A percentile compares a stretch with the other conserved stretches of the same genome.
These are phyloP conservation scores for Apis laboriosa DNA, from an alignment of 1,140 invertebrate genomes.

Conservation along the genomic window DNA sequence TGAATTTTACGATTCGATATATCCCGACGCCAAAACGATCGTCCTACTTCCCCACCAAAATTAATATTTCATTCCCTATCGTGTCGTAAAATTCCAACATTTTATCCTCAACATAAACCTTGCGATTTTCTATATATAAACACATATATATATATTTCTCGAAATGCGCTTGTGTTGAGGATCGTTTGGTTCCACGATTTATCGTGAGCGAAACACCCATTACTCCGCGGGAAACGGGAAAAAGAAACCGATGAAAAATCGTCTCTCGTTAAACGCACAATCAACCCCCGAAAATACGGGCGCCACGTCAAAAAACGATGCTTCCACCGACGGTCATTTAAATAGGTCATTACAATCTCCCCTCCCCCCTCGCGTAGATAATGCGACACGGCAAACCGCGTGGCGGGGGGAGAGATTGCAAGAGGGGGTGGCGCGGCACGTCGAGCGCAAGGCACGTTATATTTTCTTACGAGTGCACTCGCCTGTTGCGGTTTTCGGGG, in stretches of 20 bases:
- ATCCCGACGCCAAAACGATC: neutral
- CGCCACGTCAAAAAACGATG: neutral
- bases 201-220: neutral
- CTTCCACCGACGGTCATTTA: neutral
- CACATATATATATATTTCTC: too few relatives aligned
- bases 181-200: neutral
- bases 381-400: slow-evolving; percentile 33
- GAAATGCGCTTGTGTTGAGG: neutral
- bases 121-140: neutral
- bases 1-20: slow-evolving; percentile 14
- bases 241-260: neutral
- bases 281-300: neutral
- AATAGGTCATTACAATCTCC: slow-evolving; percentile 11
- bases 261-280: neutral
- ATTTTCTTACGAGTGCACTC: slow-evolving; percentile 57
- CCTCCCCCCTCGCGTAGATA: neutral
- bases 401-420: neutral
- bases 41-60: neutral
- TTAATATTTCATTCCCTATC: slow-evolving; percentile 21
- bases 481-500: slow-evolving; percentile 31
- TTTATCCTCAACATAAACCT: neutral
- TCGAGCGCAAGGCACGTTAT: slow-evolving; percentile 44
- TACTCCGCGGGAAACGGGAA: neutral
- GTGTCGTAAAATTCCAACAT: neutral
- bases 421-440: slow-evolving; percentile 16